Base-by-base conservation (phyloP, 2,888 invertebrate genomes). In the Agrotis exclamationis region DNA sequence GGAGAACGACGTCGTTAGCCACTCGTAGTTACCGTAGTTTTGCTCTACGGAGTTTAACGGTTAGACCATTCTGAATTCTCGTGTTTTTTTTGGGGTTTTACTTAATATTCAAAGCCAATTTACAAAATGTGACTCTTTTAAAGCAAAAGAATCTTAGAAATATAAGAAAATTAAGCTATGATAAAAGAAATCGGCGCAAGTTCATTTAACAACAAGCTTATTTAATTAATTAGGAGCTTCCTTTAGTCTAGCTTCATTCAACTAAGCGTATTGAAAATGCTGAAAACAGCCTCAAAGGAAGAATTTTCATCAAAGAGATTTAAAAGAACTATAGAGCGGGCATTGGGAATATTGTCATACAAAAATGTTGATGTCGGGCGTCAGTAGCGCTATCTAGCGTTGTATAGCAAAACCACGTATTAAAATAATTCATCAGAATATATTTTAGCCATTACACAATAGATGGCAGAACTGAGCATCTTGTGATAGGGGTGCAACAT, bases 291-390 rank as follows among this genome's bases (percentile, higher is more conserved):
- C 62, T 65, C 84, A 79, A 79, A 68, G 84, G 51, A 80, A 53
- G 79, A 79, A 83, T 79, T 83, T 79, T 83, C 76, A 83, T 79
- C n/a, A n/a, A n/a, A n/a, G n/a, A n/a, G n/a, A n/a, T n/a, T n/a
- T n/a, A n/a, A n/a, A n/a, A n/a, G n/a, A n/a, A n/a, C n/a, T n/a
- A n/a, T n/a, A n/a, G n/a, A n/a, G n/a, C n/a, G n/a, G n/a, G n/a
- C n/a, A n/a, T n/a, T n/a, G n/a, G n/a, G n/a, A n/a, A n/a, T n/a
- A n/a, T n/a, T n/a, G n/a, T n/a, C n/a, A n/a, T n/a, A n/a, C n/a
- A n/a, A n/a, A n/a, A n/a, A n/a, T n/a, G n/a, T n/a, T n/a, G n/a
- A n/a, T n/a, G n/a, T n/a, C n/a, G n/a, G n/a, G n/a, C n/a, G n/a
- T n/a, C n/a, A n/a, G n/a, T n/a, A n/a, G n/a, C n/a, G n/a, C n/a